phyloP scores from a whole-genome alignment of 2,113 vertebrate species.

The Syrmaticus mikado region DNA sequence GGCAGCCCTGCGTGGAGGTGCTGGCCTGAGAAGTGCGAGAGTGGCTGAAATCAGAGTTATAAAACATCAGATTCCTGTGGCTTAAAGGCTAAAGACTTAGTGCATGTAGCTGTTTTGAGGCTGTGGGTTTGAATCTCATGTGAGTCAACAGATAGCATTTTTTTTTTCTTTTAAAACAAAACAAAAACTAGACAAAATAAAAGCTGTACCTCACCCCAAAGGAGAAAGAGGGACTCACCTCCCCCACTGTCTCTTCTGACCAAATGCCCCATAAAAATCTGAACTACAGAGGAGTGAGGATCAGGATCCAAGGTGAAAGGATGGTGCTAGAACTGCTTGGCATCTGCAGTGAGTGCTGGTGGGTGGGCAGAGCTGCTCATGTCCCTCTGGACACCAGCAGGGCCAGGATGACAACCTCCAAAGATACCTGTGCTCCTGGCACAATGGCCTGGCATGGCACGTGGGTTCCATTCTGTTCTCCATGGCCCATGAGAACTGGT shows the following conservation, averaged over 20 bases:
- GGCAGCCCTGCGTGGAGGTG: neutral
- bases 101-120: accelerated
- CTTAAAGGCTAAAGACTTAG: neutral
- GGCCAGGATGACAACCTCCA: neutral
- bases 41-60: neutral
- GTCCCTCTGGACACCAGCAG: neutral
- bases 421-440: neutral
- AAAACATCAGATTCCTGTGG: neutral
- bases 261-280: neutral
- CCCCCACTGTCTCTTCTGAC: neutral
- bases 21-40: neutral
- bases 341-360: neutral
- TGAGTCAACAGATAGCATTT: accelerated
- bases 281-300: accelerated
- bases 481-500: neutral
- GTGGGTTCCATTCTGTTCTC: accelerated
- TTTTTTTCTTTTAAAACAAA: neutral
- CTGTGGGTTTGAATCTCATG: conserved; percentile 29
- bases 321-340: neutral
- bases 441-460: neutral
- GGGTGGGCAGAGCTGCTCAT: neutral
- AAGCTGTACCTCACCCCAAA: neutral
- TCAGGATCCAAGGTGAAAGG: neutral
- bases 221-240: neutral
- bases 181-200: neutral